A percentile compares a stretch with the other conserved stretches of the same genome.
These are phyloP conservation scores for Ictalurus punctatus DNA, from an alignment of 2,113 vertebrate genomes.

Conservation along the genomic window DNA sequence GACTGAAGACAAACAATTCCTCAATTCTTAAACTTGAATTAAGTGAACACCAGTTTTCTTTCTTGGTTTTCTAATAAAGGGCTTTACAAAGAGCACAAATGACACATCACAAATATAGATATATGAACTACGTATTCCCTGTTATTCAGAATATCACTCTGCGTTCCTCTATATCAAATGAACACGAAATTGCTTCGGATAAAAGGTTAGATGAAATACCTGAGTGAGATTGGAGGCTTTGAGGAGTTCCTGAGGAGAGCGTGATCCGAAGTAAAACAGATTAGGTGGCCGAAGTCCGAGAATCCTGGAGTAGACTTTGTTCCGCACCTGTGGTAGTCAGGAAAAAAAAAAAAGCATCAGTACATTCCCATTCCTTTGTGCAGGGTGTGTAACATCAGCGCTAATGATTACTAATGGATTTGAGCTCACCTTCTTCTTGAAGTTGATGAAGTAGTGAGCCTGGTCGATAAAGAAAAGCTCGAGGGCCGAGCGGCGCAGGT, in stretches of 20 bases:
- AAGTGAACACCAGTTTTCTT: neutral
- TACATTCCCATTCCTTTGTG: neutral
- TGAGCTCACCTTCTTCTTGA: slow-evolving; percentile 82
- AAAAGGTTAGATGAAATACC: slow-evolving; percentile 68
- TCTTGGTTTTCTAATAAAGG: neutral
- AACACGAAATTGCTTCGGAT: neutral
- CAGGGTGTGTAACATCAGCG: neutral
- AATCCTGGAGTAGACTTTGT: slow-evolving; percentile 92
- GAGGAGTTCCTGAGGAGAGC: slow-evolving; percentile 92
- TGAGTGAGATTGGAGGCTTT: slow-evolving; percentile 94
- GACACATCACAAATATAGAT: neutral
- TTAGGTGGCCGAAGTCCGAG: slow-evolving; percentile 83
- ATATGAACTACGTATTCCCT: neutral
- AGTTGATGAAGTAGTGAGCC: slow-evolving; percentile 97
- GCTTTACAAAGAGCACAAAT: neutral
- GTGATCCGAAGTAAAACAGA: slow-evolving; percentile 87
- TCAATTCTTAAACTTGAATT: neutral
- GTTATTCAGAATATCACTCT: neutral
- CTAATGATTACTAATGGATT: neutral
- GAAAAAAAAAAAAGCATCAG: neutral
- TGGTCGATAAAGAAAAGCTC: slow-evolving; percentile 99
- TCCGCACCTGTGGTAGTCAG: slow-evolving; percentile 78
- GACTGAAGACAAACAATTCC: neutral
- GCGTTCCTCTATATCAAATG: neutral
- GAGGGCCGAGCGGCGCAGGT: slow-evolving; percentile 90